Base-by-base conservation (phyloP, 92 coral and sea anemone genomes). In the Epizoanthus ramosus region DNA sequence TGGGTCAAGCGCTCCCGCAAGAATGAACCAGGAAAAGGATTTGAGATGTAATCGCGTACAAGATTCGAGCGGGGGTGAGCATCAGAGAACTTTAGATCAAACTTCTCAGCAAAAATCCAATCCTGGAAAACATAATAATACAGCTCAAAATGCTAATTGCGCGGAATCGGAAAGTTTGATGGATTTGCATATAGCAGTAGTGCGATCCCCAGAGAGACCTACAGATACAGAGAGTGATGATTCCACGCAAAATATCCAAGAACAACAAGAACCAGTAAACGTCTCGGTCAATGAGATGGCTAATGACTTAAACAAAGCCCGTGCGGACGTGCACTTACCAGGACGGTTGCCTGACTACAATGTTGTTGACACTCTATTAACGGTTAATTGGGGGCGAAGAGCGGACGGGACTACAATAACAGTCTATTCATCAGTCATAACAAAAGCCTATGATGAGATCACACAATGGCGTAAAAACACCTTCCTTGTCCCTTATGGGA, bases 401-500 rank as follows among this genome's bases (percentile, higher is more conserved):
- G 60, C 66, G n/a, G 85, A 88, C 8, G 83, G 72, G 22, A 47
- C 66, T 22, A 68, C 47, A 73, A 84, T 84, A 73, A 74, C 74
- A 61, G 82, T 83, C 79, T 5, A 50, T 18, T 28, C 80, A 19
- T 83, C 86, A 28, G 58, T 15, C 65, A 70, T 83, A 15, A 57
- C n/a, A 8, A 50, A 56, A 43, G 80, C 66, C 18, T 53, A 52
- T 71, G 60, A 52, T 24, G 76, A 85, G 45, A 76, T 85, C 52
- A 85, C 76, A 31, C 68, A 68, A 68, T 81, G 85, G 85, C 67
- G 57, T 25, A 56, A 81, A 69, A 81, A 81, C 75, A 69, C 64
- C 76, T 76, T 86, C 70, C 80, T 86, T 16, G 85, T 86, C 37
- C 85, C 80, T 7, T 86, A 79, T 68, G 89, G 89, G 31, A 86